phyloP scores from a whole-genome alignment of 1,140 invertebrate genomes.

The Drosophila tristis region DNA sequence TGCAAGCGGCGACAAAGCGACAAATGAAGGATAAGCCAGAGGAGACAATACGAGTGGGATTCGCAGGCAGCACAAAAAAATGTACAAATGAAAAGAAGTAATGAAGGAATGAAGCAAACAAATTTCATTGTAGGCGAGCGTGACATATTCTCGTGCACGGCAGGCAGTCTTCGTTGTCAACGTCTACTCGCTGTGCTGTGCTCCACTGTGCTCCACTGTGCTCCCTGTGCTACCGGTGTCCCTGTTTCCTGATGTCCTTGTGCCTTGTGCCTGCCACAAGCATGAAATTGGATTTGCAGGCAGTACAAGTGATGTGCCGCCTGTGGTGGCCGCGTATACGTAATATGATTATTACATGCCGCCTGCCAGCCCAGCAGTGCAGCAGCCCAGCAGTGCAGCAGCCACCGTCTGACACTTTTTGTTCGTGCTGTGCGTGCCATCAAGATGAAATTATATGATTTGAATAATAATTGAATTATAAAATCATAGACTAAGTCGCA shows the following conservation, averaged over 20 bases:
- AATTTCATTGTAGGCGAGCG: constrained; percentile 63
- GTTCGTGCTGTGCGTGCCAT: constrained; percentile 30
- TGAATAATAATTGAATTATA: constrained; percentile 82
- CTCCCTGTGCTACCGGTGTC: background rate
- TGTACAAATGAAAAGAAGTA: constrained; percentile 32
- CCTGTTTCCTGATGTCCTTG: constrained; percentile 1
- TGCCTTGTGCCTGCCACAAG: constrained; percentile 26
- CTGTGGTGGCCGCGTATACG: constrained; percentile 53
- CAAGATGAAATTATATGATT: constrained; percentile 78
- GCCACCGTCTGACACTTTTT: constrained; percentile 5
- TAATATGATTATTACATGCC: constrained; percentile 74
- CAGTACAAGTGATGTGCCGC: constrained; percentile 15
- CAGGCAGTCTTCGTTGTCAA: constrained; percentile 19
- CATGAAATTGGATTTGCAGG: constrained; percentile 64
- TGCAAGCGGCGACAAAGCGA: constrained; percentile 48
- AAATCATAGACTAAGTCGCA: constrained; percentile 59
- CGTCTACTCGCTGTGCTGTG: too few species aligned
- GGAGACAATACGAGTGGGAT: constrained; percentile 31
- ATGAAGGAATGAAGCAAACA: constrained; percentile 55
- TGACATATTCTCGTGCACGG: constrained; percentile 19
- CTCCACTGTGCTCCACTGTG: too few species aligned
- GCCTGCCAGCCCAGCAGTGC: constrained; percentile 6
- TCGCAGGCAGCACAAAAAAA: constrained; percentile 3
- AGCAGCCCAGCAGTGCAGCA: background rate
- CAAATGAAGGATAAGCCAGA: constrained; percentile 55